Evolutionary conservation across 2,888 invertebrate genomes (phyloP), one percentile per base, ranked within the genome.

Genomic region (Eilema griseolum): DNA sequence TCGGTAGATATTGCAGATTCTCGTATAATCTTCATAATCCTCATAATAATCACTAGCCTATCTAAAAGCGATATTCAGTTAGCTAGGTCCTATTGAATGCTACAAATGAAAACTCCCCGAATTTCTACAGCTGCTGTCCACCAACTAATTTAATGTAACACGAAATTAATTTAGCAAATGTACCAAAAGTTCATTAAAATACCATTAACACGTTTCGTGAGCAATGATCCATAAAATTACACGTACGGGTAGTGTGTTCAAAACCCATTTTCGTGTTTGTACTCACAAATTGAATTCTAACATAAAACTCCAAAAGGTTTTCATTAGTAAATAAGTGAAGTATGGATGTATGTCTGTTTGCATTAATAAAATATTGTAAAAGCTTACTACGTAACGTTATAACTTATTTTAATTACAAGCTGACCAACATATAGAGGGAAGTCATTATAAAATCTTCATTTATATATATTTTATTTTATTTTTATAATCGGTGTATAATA

Each of bases 131-230:
- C 64, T 64, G n/a, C 63, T 64, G 46, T 52, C 63, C 46, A 52
- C 41, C 28, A 41, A 59, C 60, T 68, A 73, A 74, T 61, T 63
- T 60, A 76, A 73, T 78, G 72, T 68, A 46, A 67, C 68, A 65
- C 71, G 28, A 75, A 66, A 73, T 77, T 79, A 77, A 82, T 77
- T 77, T 61, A 65, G 60, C 33, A 77, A 75, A 81, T 77, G 72
- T 73, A 52, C 33, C 67, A 70, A 67, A 72, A 67, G 37, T 66
- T 70, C 60, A 70, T 73, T 77, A 63, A 79, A 77, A 69, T 76
- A 66, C 66, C 71, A 37, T 56, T 57, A 73, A 70, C 74, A 75
- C 69, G 65, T 79, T 69, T 69, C 69, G 71, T 73, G 75, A 66
- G 62, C 59, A 71, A 60, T 77, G 69, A 77, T 67, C 67, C 66